Evolutionary conservation across 2,113 vertebrate genomes (phyloP).

Genomic region (Sula dactylatra): DNA sequence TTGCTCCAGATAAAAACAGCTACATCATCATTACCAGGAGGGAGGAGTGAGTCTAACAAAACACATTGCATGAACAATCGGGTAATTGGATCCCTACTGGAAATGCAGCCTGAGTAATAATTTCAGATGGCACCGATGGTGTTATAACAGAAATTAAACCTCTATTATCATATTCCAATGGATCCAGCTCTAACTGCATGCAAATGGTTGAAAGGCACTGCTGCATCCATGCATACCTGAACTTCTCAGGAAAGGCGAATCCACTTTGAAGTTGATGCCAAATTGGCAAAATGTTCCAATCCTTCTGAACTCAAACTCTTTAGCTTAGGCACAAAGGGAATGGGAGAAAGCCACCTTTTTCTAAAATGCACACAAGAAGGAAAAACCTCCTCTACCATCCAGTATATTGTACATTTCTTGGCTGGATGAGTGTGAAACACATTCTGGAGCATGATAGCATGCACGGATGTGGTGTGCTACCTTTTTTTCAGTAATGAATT

Average conservation of each 20-base stretch:
- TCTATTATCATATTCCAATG: not conserved
- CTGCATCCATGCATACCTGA: not conserved
- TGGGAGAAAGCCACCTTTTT: not conserved
- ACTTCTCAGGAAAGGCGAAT: not conserved
- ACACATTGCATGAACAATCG: not conserved
- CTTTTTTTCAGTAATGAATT: constrained; percentile 55
- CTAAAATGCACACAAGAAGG: not conserved
- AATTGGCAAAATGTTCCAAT: not conserved
- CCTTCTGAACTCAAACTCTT: not conserved
- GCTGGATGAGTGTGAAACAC: constrained; percentile 12
- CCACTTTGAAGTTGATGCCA: not conserved
- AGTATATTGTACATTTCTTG: not conserved
- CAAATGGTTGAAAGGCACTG: not conserved
- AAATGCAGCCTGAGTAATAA: constrained; percentile 22
- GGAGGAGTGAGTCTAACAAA: constrained; percentile 5
- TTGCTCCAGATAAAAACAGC: constrained; percentile 38
- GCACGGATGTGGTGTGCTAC: not conserved
- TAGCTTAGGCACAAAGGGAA: not conserved
- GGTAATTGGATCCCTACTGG: constrained; percentile 40
- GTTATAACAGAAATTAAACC: constrained; percentile 1
- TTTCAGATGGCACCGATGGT: not conserved
- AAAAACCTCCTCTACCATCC: not conserved
- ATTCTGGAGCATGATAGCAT: not conserved
- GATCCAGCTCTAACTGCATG: not conserved
- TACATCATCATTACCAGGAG: constrained; percentile 16